A percentile compares a stretch with the other conserved stretches of the same genome.
Conservation (phyloP, 2,797 vertebrate species). For the Siniperca scherzeri region DNA sequence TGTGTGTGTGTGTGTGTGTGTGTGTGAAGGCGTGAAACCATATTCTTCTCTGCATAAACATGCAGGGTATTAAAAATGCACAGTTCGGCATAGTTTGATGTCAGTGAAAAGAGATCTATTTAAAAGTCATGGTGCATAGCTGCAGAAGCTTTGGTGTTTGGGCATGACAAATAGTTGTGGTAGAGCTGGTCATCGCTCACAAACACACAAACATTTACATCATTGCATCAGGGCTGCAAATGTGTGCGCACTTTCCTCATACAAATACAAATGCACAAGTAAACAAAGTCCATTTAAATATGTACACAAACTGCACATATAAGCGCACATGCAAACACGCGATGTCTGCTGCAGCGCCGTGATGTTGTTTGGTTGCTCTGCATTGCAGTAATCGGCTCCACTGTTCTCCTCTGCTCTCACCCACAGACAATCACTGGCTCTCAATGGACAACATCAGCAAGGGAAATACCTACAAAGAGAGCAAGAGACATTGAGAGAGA, state of each 20-base stretch:
- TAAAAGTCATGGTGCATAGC: constrained; percentile 81
- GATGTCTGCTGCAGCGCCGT: constrained; percentile 54
- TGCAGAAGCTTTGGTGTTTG: constrained; percentile 81
- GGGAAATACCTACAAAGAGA: constrained; percentile 74
- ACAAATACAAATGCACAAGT: constrained; percentile 44
- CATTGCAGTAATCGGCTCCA: constrained; percentile 81
- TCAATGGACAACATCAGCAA: constrained; percentile 79
- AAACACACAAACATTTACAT: constrained; percentile 57
- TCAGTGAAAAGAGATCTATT: constrained; percentile 78
- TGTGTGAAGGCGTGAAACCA: constrained; percentile 58
- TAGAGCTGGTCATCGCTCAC: constrained; percentile 66
- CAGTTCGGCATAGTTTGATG: constrained; percentile 76
- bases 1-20: constrained; percentile 9
- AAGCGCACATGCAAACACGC: constrained; percentile 48
- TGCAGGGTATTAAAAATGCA: constrained; percentile 75
- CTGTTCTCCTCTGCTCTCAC: constrained; percentile 74
- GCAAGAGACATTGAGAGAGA: constrained; percentile 27
- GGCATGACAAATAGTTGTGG: constrained; percentile 80
- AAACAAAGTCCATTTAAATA: constrained; percentile 63
- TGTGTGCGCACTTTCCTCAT: constrained; percentile 25
- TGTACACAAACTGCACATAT: constrained; percentile 72
- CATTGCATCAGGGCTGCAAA: constrained; percentile 38
- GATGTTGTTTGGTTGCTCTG: constrained; percentile 78
- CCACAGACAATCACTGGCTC: constrained; percentile 78
- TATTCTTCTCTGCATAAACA: constrained; percentile 78